Percentiles rank a stretch among this genome's conserved stretches.
phyloP scores from a whole-genome alignment of 2,797 vertebrate species.

The Ataeniobius toweri region DNA sequence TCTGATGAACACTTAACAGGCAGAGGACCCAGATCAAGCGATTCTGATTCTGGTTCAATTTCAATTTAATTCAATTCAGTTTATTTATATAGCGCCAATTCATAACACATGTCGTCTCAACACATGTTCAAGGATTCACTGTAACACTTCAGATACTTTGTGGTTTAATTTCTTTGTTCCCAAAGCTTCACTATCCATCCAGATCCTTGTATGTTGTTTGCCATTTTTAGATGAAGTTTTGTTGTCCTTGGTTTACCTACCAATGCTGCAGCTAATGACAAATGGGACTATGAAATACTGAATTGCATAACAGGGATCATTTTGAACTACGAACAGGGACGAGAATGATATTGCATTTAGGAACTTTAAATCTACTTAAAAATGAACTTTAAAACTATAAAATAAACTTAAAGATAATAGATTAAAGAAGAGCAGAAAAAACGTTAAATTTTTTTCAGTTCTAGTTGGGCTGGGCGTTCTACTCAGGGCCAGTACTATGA shows the following conservation, averaged over 20 bases:
- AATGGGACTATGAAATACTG: neutral
- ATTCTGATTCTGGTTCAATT: too few species aligned
- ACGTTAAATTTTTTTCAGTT: neutral
- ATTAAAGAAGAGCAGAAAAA: neutral
- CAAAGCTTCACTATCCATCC: neutral
- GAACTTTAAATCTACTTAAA: neutral
- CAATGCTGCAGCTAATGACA: neutral
- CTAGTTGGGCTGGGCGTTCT: neutral
- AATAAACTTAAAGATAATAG: neutral
- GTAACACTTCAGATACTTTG: neutral
- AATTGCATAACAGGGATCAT: neutral
- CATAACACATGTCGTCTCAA: too few species aligned
- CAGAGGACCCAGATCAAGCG: too few species aligned
- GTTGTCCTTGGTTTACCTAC: neutral
- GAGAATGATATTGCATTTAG: too few species aligned
- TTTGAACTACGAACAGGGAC: neutral
- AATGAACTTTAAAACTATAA: neutral
- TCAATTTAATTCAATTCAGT: too few species aligned
- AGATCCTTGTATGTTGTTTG: neutral
- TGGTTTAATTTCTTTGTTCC: neutral
- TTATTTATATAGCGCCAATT: too few species aligned
- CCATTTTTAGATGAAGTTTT: neutral
- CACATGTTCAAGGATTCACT: neutral
- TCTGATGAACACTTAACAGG: too few species aligned
- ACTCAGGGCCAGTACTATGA: neutral